Percentiles rank a stretch among this genome's conserved stretches.
Conservation (phyloP, 2,888 invertebrate genomes). For the Spodoptera littoralis region DNA sequence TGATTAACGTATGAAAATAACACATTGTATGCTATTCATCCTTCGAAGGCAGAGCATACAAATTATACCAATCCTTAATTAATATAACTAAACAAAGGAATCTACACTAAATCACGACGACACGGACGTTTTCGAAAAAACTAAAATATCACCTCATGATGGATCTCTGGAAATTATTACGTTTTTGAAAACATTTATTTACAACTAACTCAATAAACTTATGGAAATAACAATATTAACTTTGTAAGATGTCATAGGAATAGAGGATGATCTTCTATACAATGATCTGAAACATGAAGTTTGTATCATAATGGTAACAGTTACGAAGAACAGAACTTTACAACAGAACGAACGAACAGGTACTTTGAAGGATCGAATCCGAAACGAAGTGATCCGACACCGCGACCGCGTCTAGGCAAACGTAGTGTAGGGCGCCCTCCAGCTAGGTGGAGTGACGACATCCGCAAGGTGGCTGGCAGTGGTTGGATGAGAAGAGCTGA, state of each 20-base stretch:
- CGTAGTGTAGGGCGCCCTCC: too few relatives aligned
- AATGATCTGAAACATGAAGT: slow-evolving; percentile 34
- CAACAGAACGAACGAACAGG: too few relatives aligned
- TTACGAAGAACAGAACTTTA: too few relatives aligned
- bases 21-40: slow-evolving; percentile 1
- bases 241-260: background rate
- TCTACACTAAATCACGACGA: too few relatives aligned
- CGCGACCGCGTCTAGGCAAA: too few relatives aligned
- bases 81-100: slow-evolving; percentile 6
- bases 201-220: slow-evolving; percentile 37
- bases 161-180: slow-evolving; percentile 24
- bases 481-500: too few relatives aligned
- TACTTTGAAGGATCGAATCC: too few relatives aligned
- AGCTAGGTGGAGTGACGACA: too few relatives aligned
- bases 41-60: slow-evolving; percentile 2
- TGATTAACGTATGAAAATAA: slow-evolving; percentile 56
- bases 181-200: slow-evolving; percentile 26
- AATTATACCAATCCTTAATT: slow-evolving; percentile 25
- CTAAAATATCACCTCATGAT: slow-evolving; percentile 44
- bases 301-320: slow-evolving; percentile 1
- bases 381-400: too few relatives aligned
- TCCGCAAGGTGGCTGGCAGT: too few relatives aligned
- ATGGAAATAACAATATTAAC: slow-evolving; percentile 11
- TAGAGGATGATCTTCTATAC: slow-evolving; percentile 25
- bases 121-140: slow-evolving; percentile 22